Conservation (phyloP, 2,888 invertebrate species). For the Venusia cambrica region DNA sequence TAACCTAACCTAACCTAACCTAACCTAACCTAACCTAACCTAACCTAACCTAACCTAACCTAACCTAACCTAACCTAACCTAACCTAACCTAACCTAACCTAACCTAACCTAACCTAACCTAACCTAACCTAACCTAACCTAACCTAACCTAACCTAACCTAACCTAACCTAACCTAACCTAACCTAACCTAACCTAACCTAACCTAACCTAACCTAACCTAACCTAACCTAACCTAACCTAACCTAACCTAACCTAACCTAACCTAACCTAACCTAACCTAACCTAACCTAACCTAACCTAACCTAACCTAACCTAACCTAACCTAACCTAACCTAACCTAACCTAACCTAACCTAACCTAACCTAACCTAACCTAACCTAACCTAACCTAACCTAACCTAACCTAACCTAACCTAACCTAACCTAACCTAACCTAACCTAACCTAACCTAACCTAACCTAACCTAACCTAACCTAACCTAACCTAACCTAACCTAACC, state of each 20-base stretch:
- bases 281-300: slow-evolving; percentile 20
- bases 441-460: slow-evolving; percentile 16
- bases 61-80: slow-evolving; percentile 6
- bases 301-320: slow-evolving; percentile 20
- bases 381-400: slow-evolving; percentile 15
- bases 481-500: slow-evolving; percentile 17
- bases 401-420: slow-evolving; percentile 15
- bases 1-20: no score
- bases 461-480: slow-evolving; percentile 16
- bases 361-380: slow-evolving; percentile 9
- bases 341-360: slow-evolving; percentile 17
- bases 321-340: slow-evolving; percentile 21
- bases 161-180: slow-evolving; percentile 6
- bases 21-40: no score
- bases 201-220: slow-evolving; percentile 16
- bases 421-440: slow-evolving; percentile 16
- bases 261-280: slow-evolving; percentile 19
- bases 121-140: slow-evolving; percentile 16
- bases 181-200: slow-evolving; percentile 16
- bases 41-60: no score
- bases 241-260: slow-evolving; percentile 16
- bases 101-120: slow-evolving; percentile 16
- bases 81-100: slow-evolving; percentile 16
- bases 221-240: slow-evolving; percentile 16
- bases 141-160: slow-evolving; percentile 14